Percentiles rank a stretch among this genome's conserved stretches.
Evolutionary conservation across 1,140 invertebrate species (phyloP).

Genomic region (Alviniconcha marisindica): DNA sequence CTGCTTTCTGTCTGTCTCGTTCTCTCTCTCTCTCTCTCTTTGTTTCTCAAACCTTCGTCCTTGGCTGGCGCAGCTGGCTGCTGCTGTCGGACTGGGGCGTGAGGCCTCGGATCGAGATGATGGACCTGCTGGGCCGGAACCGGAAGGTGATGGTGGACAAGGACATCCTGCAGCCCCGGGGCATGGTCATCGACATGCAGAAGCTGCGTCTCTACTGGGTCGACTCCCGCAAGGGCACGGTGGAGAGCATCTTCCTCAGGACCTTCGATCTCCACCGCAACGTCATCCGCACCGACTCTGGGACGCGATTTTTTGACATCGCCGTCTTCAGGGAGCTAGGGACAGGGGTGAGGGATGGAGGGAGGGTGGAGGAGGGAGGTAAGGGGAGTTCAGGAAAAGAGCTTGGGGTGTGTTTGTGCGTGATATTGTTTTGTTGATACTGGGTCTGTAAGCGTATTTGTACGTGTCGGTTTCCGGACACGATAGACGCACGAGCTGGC

Average conservation of each 20-base stretch:
- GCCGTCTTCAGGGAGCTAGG: conserved; percentile 61
- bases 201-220: conserved; percentile 95
- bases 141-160: conserved; percentile 80
- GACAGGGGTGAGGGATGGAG: neutral
- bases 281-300: conserved; percentile 52
- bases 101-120: conserved; percentile 90
- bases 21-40: too few species aligned
- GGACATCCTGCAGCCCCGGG: conserved; percentile 93
- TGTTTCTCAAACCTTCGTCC: too few species aligned
- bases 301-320: conserved; percentile 63
- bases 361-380: neutral
- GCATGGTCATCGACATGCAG: conserved; percentile 95
- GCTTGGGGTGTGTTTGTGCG: neutral
- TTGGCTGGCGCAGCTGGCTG: conserved; percentile 54
- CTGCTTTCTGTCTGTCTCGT: too few species aligned
- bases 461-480: neutral
- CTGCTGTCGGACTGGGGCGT: conserved; percentile 91
- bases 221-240: conserved; percentile 93
- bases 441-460: neutral
- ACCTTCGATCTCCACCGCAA: conserved; percentile 79
- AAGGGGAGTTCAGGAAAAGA: too few species aligned
- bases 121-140: conserved; percentile 92
- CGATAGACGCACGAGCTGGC: too few species aligned
- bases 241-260: conserved; percentile 92
- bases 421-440: neutral